phyloP scores from a whole-genome alignment of 2,113 vertebrate genomes.

The Hyla sarda region DNA sequence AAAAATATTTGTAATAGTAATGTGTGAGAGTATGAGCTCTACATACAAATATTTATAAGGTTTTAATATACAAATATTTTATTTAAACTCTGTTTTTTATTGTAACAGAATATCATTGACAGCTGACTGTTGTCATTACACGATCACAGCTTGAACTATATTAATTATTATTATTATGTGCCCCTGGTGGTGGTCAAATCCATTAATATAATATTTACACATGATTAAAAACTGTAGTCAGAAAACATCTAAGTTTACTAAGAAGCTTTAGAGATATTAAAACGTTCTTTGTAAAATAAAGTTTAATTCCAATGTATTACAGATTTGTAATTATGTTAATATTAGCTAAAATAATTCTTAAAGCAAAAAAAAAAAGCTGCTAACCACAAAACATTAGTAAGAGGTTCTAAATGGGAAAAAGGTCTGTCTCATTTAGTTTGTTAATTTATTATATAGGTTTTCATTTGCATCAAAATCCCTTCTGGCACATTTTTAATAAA shows the following conservation, averaged over 20 bases:
- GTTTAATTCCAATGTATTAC: neutral
- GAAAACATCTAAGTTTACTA: neutral
- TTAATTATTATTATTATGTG: neutral
- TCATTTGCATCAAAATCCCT: constrained; percentile 19
- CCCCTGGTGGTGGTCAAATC: neutral
- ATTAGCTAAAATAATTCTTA: neutral
- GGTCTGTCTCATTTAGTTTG: neutral
- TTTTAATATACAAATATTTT: neutral
- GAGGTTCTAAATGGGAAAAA: neutral
- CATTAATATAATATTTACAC: neutral
- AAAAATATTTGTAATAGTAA: neutral
- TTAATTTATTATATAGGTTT: constrained; percentile 44
- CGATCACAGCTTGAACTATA: neutral
- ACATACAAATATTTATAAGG: neutral
- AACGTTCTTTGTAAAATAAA: neutral
- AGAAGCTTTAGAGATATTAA: neutral
- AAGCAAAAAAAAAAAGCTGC: neutral
- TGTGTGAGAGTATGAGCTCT: neutral
- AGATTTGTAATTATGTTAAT: neutral
- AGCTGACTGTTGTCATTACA: neutral
- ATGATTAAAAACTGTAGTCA: neutral
- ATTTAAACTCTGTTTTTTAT: neutral
- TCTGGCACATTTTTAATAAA: constrained; percentile 37
- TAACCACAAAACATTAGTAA: neutral
- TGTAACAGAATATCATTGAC: neutral